These are phyloP conservation scores for Oryzias woworae DNA, from an alignment of 2,113 vertebrate species.

Conservation along the genomic window DNA sequence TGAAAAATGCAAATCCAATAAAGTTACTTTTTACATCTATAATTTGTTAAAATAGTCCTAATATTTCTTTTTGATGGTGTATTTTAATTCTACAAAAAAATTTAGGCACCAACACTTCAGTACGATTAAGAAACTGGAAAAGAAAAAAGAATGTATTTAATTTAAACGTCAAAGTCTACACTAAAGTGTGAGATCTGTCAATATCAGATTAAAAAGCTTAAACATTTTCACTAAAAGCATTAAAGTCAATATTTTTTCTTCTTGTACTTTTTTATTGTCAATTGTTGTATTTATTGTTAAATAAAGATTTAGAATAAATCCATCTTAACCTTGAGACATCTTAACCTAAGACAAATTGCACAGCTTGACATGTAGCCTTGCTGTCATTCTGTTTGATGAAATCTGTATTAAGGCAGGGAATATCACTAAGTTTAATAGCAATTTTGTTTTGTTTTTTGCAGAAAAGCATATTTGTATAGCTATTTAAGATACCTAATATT, in stretches of 20 bases:
- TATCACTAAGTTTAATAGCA: constrained; percentile 50
- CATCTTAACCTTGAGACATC: constrained; percentile 6
- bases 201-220: too few relatives aligned
- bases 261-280: background rate
- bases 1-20: background rate
- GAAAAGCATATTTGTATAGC: background rate
- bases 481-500: background rate
- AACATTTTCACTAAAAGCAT: too few relatives aligned
- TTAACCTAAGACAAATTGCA: constrained; percentile 20
- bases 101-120: too few relatives aligned
- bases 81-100: too few relatives aligned
- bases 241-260: too few relatives aligned
- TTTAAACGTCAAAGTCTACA: too few relatives aligned
- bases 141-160: too few relatives aligned
- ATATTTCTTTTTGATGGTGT: too few relatives aligned
- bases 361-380: constrained; percentile 48
- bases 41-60: too few relatives aligned
- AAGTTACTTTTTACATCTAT: too few relatives aligned
- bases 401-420: constrained; percentile 47
- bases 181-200: too few relatives aligned
- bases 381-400: constrained; percentile 32
- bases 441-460: background rate
- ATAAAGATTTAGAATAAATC: background rate
- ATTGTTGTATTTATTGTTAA: background rate
- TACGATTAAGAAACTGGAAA: too few relatives aligned